Evolutionary conservation across 2,888 invertebrate species (phyloP), one percentile per base, ranked within the genome.

Genomic region (Tuberolachnus salignus): DNA sequence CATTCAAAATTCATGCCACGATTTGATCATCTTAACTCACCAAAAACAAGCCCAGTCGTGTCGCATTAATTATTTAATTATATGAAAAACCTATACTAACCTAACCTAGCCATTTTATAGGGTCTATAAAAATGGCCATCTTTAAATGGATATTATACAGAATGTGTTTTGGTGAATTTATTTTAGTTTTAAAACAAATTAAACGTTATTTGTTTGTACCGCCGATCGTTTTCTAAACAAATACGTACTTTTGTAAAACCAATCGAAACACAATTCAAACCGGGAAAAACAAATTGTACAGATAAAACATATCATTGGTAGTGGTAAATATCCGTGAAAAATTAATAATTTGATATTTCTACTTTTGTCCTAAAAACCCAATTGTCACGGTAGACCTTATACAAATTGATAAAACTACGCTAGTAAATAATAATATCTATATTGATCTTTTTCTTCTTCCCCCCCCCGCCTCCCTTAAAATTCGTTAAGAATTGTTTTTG

Each of bases 331-430:
- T 59, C 61, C 51, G 42, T 73, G 19, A 73, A 61, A 46, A 72
- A 72, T 61, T 71, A 26, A 46, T 72, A 49, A 72, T 61, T 73
- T 51, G 16, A 21, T 51, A 72, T 34, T 26, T 67, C 49, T 16
- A 49, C n/a, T n/a, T 71, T 19, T 59, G 61, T 73, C 34, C 72
- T 51, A 73, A 34, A 51, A 61, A 73, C 72, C 72, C 61, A 61
- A 51, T 73, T 73, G n/a, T 73, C 61, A 73, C 61, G 61, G 72
- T 73, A 16, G 49, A 59, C 26, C 51, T 4, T 69, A 61, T 49
- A 51, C 61, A 61, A 59, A 34, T 46, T 10, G 19, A 46, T 51
- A 34, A 51, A 21, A 61, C 21, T 19, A 55, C 11, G 21, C 21
- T 55, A 34, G 34, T 34, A 34, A 34, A 34, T 34, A 34, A 34